Conservation (phyloP, 2,888 invertebrate species). For the Antheraea yamamai region DNA sequence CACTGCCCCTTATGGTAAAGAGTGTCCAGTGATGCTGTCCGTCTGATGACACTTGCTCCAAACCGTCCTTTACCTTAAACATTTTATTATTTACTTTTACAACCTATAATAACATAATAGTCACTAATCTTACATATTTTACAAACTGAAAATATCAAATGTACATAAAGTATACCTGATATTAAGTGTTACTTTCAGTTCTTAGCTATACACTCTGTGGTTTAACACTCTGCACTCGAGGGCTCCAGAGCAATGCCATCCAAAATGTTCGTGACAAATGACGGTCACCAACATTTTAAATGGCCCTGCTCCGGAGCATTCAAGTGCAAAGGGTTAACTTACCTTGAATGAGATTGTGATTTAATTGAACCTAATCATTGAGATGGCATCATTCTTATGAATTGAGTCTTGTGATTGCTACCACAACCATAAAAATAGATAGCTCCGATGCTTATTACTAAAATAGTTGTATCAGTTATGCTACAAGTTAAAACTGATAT, state of each 20-base stretch:
- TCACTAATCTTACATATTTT: too few species aligned
- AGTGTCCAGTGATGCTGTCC: constrained; percentile 90
- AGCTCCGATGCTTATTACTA: neutral
- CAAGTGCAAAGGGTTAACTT: neutral
- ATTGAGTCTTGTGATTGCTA: neutral
- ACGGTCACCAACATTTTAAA: too few species aligned
- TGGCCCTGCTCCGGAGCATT: too few species aligned
- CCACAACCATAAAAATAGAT: neutral
- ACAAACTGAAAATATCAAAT: too few species aligned
- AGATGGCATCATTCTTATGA: neutral
- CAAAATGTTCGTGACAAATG: too few species aligned
- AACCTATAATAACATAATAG: neutral
- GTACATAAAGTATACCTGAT: too few species aligned
- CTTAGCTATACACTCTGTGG: too few species aligned
- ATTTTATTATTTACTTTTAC: neutral
- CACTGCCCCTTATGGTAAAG: constrained; percentile 90
- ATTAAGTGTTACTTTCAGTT: too few species aligned
- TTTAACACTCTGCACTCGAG: too few species aligned
- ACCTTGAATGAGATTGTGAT: too few species aligned
- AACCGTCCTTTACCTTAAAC: constrained; percentile 78
- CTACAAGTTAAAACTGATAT: neutral
- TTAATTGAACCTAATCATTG: neutral
- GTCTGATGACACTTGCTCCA: constrained; percentile 84
- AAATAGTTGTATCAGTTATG: neutral
- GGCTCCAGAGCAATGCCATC: too few species aligned